Conservation (phyloP, 2,888 invertebrate genomes). For the Capitulum mitella region DNA sequence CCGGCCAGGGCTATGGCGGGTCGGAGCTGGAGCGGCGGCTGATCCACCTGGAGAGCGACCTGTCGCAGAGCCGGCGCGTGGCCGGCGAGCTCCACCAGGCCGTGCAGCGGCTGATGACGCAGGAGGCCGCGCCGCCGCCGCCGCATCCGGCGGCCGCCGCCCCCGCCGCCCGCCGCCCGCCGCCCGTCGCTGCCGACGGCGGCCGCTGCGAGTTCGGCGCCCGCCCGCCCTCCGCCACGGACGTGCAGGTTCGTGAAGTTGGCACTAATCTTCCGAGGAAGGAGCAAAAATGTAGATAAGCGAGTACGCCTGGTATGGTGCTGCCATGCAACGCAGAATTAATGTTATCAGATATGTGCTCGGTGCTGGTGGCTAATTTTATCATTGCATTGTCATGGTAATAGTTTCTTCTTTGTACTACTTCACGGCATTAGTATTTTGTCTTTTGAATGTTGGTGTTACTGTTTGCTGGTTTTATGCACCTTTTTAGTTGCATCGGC, state of each 20-base stretch:
- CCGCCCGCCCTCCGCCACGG: neutral
- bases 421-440: no score
- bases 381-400: no score
- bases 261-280: no score
- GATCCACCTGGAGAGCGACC: slow-evolving; percentile 9
- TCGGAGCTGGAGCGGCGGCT: slow-evolving; percentile 6
- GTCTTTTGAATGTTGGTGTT: no score
- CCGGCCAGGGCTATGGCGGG: neutral
- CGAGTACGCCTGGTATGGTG: no score
- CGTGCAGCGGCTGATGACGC: neutral
- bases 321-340: no score
- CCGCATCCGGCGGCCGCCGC: neutral
- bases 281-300: no score
- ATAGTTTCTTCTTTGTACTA: no score
- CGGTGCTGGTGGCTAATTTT: no score
- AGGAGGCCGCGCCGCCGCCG: neutral
- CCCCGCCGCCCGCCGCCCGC: neutral
- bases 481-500: no score
- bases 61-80: neutral
- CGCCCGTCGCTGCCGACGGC: neutral
- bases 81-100: neutral
- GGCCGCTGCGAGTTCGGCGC: neutral
- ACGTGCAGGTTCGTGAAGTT: neutral
- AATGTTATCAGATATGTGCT: no score
- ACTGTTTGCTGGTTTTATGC: no score